Conservation (phyloP, 2,113 vertebrate genomes). For the Embiotoca jacksoni region DNA sequence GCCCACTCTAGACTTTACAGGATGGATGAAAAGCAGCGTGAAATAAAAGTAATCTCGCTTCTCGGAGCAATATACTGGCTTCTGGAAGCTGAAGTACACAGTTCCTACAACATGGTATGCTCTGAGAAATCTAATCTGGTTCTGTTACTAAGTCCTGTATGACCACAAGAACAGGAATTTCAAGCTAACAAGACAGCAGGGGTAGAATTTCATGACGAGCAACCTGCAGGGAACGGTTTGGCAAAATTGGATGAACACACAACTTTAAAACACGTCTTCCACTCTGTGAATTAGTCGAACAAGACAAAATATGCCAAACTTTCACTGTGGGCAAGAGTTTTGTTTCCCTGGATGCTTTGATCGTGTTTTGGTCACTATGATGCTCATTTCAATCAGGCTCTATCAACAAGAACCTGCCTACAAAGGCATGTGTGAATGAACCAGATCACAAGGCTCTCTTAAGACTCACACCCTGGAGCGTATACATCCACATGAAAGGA, state of each 20-base stretch:
- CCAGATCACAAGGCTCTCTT: constrained; percentile 66
- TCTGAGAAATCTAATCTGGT: constrained; percentile 61
- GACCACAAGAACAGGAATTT: constrained; percentile 31
- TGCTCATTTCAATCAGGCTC: constrained; percentile 22
- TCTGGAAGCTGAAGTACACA: constrained; percentile 52
- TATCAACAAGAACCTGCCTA: constrained; percentile 28
- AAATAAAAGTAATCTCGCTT: constrained; percentile 74
- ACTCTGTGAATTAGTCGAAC: constrained; percentile 2
- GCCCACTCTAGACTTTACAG: constrained; percentile 40
- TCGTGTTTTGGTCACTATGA: background rate
- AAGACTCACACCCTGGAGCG: constrained; percentile 58
- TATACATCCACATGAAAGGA: constrained; percentile 47
- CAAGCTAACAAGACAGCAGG: constrained; percentile 24
- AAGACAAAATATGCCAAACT: too few species aligned
- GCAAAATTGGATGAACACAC: background rate
- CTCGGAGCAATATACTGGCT: constrained; percentile 53
- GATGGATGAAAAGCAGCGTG: constrained; percentile 68
- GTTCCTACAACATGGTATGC: constrained; percentile 35
- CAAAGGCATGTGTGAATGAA: constrained; percentile 20
- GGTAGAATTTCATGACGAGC: background rate
- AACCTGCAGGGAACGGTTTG: background rate
- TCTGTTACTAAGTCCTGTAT: constrained; percentile 21
- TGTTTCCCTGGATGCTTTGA: constrained; percentile 1
- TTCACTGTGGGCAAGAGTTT: too few species aligned
- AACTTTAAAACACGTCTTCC: background rate